These are phyloP conservation scores for Indicator maculatus DNA, from an alignment of 2,113 vertebrate species.

Conservation along the genomic window DNA sequence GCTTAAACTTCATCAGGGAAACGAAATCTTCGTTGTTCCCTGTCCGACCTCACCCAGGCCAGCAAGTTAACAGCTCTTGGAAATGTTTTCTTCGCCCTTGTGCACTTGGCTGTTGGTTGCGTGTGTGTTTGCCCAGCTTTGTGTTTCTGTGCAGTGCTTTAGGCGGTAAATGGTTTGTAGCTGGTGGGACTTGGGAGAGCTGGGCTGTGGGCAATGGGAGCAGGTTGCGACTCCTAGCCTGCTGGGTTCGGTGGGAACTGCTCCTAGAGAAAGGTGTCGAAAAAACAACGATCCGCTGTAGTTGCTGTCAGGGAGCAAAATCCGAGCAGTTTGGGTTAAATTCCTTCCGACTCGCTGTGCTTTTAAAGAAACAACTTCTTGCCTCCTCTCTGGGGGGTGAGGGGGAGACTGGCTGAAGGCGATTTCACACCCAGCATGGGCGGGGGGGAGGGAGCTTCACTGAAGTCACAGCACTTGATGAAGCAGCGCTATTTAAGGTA, in stretches of 20 bases:
- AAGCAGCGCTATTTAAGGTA: not conserved
- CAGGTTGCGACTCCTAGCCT: not conserved
- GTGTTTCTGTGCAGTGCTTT: rapidly evolving
- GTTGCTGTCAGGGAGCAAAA: not conserved
- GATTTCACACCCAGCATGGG: not conserved
- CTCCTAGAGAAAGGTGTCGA: not conserved
- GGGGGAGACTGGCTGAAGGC: not conserved
- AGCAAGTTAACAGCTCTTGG: not conserved
- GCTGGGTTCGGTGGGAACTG: not conserved
- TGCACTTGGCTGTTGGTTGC: not conserved
- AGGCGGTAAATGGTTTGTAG: no score
- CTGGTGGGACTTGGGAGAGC: not conserved
- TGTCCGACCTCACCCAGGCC: not conserved
- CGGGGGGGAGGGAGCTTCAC: not conserved
- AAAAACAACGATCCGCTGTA: not conserved
- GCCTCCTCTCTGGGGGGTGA: not conserved
- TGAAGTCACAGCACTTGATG: not conserved
- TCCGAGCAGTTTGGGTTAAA: not conserved
- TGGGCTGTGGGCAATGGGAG: not conserved
- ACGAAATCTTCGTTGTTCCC: not conserved
- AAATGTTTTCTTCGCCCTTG: not conserved
- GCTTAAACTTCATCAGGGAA: not conserved
- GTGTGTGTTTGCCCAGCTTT: no score
- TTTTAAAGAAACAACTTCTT: not conserved
- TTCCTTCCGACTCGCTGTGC: not conserved